Evolutionary conservation across 2,113 vertebrate genomes (phyloP).

Genomic region (Rhagologus leucostigma): DNA sequence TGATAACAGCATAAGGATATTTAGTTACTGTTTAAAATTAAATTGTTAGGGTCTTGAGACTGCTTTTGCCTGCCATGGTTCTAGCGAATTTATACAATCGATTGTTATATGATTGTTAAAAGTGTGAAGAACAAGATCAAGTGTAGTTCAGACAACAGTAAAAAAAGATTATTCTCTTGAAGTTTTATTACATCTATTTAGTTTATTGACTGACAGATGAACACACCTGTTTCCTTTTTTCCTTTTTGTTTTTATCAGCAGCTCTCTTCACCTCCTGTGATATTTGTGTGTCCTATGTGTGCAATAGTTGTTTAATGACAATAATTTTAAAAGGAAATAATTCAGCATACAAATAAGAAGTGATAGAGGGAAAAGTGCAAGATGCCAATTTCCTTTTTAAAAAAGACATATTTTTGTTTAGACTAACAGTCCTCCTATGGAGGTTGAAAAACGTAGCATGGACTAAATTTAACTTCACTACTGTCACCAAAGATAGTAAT

Average conservation of each 20-base stretch:
- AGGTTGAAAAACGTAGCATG: not conserved
- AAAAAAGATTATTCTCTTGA: not conserved
- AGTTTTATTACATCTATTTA: not conserved
- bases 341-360: not conserved
- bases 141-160: not conserved
- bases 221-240: not conserved
- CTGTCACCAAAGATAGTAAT: not conserved
- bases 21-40: not conserved
- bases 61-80: not conserved
- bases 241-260: not conserved
- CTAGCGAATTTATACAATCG: not conserved
- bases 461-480: not conserved
- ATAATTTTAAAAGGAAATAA: not conserved
- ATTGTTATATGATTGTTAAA: not conserved
- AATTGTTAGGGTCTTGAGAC: not conserved
- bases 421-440: not conserved
- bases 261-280: not conserved
- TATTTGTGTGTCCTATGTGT: not conserved
- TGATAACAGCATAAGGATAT: not conserved
- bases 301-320: not conserved
- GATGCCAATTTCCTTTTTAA: not conserved
- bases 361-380: not conserved
- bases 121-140: not conserved
- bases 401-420: not conserved
- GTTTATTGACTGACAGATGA: not conserved